These are phyloP conservation scores for Macrobrachium rosenbergii DNA, from an alignment of 1,140 invertebrate genomes.

Conservation along the genomic window DNA sequence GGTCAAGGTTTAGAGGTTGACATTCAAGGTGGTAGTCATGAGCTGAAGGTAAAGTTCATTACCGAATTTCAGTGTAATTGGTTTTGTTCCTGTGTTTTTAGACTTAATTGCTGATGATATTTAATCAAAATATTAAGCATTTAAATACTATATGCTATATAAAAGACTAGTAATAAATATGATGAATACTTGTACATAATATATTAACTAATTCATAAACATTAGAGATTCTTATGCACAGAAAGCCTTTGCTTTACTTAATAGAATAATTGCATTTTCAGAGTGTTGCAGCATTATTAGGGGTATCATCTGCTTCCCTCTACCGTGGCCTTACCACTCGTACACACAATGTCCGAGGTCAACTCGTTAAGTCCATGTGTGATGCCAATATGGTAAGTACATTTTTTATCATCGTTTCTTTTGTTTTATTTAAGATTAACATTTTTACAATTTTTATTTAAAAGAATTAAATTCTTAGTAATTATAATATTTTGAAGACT, in stretches of 20 bases:
- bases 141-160: no score
- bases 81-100: neutral
- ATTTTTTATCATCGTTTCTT: neutral
- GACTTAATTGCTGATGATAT: no score
- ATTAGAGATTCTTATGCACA: neutral
- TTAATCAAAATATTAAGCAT: no score
- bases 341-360: conserved; percentile 87
- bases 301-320: conserved; percentile 82
- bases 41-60: conserved; percentile 53
- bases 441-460: neutral
- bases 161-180: no score
- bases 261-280: conserved; percentile 72
- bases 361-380: conserved; percentile 85
- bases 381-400: conserved; percentile 82
- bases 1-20: conserved; percentile 77
- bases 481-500: no score
- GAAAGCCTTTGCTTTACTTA: neutral
- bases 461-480: neutral
- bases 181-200: neutral
- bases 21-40: conserved; percentile 74
- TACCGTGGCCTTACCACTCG: conserved; percentile 86
- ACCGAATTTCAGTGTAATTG: neutral
- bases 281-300: conserved; percentile 86
- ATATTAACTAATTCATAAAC: neutral
- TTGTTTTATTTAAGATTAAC: neutral